Evolutionary conservation across 1,140 invertebrate genomes (phyloP), one percentile per base, ranked within the genome.

Genomic region (Amphibalanus amphitrite): DNA sequence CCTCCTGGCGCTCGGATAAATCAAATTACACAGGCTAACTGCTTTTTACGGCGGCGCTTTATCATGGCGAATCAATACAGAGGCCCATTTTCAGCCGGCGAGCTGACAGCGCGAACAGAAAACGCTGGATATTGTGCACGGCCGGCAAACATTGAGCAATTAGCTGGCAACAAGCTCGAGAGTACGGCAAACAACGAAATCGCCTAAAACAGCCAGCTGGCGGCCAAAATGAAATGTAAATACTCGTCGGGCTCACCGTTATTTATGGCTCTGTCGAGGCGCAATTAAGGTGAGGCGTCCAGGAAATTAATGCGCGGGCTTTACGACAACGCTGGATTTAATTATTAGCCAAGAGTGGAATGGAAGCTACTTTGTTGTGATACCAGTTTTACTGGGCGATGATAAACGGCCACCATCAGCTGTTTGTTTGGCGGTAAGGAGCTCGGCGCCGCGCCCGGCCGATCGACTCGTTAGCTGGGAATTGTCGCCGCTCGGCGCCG

Each of bases 161-260:
- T 59, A 59, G 47, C 47, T 20, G 47, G 47, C 47, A 59, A 59
- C 47, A 59, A 59, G 47, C 47, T 59, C 47, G 17, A 59, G 47
- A 59, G 47, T 59, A 59, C 47, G 47, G 47, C 47, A 59, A 59
- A 59, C 47, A 59, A 59, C 47, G 47, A 59, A 59, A 59, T 59
- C 47, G 47, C 20, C 20, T 59, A 59, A 59, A 59, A 59, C 47
- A 59, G 47, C 47, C 47, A 20, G 13, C 10, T 23, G 10, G 47
- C 23, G 47, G 47, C 47, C 47, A 59, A 59, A 59, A 59, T 59
- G 47, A 59, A 59, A 59, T 59, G 47, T 59, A 59, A 59, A 59
- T 59, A 59, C 47, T 13, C 13, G n/a, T 8, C 20, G 47, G 47
- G 47, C 47, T 13, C 10, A 20, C 6, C 17, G 47, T 59, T 59